Evolutionary conservation across 2,888 invertebrate species (phyloP).

Genomic region (Xestia ashworthii): DNA sequence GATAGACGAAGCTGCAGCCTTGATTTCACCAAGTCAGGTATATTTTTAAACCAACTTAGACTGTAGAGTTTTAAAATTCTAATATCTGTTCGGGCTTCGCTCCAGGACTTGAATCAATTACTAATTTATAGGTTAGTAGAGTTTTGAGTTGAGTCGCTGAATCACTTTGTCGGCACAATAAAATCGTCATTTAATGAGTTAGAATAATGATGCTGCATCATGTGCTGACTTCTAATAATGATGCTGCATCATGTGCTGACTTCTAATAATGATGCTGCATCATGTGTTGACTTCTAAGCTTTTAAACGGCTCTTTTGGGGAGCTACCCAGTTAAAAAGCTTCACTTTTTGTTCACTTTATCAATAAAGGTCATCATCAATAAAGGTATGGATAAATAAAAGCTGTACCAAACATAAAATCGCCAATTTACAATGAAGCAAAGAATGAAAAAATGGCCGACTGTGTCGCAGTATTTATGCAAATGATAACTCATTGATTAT

Average conservation of each 20-base stretch:
- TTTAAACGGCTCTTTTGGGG: too few species aligned
- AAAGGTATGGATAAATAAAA: slow-evolving; percentile 1
- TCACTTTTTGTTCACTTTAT: not conserved
- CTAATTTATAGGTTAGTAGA: not conserved
- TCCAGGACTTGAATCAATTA: not conserved
- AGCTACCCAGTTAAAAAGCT: too few species aligned
- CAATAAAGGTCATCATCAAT: not conserved
- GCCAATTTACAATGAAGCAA: slow-evolving; percentile 10
- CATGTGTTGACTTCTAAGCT: not conserved
- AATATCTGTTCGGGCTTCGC: too few species aligned
- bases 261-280: slow-evolving; percentile 1
- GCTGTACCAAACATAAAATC: slow-evolving; percentile 6
- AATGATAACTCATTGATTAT: slow-evolving; percentile 47
- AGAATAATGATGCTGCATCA: not conserved
- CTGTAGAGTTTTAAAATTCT: not conserved
- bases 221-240: not conserved
- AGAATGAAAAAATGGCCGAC: slow-evolving; percentile 5
- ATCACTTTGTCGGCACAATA: not conserved
- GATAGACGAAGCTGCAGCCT: too few species aligned
- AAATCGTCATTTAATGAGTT: not conserved
- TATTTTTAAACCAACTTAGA: not conserved
- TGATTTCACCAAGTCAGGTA: not conserved
- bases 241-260: not conserved
- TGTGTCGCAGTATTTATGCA: slow-evolving; percentile 42
- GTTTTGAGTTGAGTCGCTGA: not conserved